Evolutionary conservation across 2,888 invertebrate genomes (phyloP).

Genomic region (Invenusta paracnida): DNA sequence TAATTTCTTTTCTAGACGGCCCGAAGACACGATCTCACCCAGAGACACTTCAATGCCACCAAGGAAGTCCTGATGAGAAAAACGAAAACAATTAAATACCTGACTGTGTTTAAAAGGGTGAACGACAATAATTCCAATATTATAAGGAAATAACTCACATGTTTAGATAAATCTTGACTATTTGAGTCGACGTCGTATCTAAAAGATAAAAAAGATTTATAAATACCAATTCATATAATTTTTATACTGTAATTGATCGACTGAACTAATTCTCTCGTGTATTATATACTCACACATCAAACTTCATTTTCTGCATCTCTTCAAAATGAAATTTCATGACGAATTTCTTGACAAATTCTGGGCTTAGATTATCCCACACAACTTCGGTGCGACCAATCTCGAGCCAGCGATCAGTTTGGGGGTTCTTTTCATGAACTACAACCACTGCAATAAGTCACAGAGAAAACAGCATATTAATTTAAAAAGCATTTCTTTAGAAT

Average conservation of each 20-base stretch:
- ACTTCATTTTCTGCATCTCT: slow-evolving; percentile 42
- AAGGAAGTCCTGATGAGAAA: slow-evolving; percentile 57
- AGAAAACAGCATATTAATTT: not conserved
- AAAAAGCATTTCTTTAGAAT: not conserved
- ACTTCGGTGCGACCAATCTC: slow-evolving; percentile 41
- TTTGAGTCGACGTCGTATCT: slow-evolving; percentile 57
- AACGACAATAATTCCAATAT: not conserved
- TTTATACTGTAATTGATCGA: not conserved
- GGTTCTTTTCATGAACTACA: slow-evolving; percentile 17
- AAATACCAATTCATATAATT: not conserved
- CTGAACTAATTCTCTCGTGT: not conserved
- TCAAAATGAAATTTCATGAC: slow-evolving; percentile 43
- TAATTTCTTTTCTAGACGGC: slow-evolving; percentile 49
- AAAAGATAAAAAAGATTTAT: not conserved
- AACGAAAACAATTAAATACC: not conserved
- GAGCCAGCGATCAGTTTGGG: not conserved
- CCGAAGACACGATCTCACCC: slow-evolving; percentile 63
- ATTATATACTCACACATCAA: slow-evolving; percentile 36
- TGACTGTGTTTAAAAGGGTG: too few relatives aligned
- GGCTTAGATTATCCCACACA: slow-evolving; percentile 44
- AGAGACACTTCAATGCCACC: slow-evolving; percentile 64
- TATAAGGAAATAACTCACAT: slow-evolving; percentile 50
- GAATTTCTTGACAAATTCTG: slow-evolving; percentile 42
- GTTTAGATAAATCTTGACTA: slow-evolving; percentile 52
- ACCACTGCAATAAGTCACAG: not conserved